phyloP scores from a whole-genome alignment of 2,888 invertebrate species.

The Ariolimax columbianus region DNA sequence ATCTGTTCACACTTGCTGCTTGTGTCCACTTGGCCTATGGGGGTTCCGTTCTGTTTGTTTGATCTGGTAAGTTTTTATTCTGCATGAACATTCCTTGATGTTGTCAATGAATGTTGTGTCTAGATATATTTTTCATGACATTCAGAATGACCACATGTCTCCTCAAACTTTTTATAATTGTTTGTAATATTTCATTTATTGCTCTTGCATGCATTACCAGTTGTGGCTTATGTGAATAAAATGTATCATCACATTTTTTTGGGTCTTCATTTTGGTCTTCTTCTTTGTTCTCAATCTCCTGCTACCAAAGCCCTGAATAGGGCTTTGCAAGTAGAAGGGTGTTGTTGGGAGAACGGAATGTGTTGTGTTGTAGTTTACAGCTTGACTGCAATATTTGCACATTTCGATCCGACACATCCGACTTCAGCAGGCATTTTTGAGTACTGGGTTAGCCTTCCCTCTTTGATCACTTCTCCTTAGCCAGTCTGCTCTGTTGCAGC shows the following conservation, averaged over 20 bases:
- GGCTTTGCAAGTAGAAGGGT: too few relatives aligned
- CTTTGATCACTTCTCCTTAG: too few relatives aligned
- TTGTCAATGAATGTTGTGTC: background rate
- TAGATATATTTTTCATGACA: background rate
- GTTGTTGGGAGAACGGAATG: too few relatives aligned
- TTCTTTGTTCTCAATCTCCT: background rate
- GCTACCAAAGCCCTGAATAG: too few relatives aligned
- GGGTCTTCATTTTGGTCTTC: background rate
- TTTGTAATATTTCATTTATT: background rate
- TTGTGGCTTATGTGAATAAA: background rate
- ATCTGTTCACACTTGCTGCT: background rate
- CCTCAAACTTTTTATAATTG: background rate
- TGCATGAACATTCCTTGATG: background rate
- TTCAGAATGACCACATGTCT: background rate
- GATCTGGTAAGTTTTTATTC: slow-evolving; percentile 23
- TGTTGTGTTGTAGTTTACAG: too few relatives aligned
- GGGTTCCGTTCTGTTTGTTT: background rate
- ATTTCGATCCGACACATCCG: too few relatives aligned
- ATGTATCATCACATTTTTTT: background rate
- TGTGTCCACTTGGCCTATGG: slow-evolving; percentile 9
- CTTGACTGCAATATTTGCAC: too few relatives aligned
- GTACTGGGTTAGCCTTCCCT: too few relatives aligned
- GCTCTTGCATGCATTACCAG: background rate
- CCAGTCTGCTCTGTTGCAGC: too few relatives aligned
- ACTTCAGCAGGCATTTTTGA: too few relatives aligned